Evolutionary conservation across 2,888 invertebrate genomes (phyloP), one percentile per base, ranked within the genome.

Genomic region (Pomacea canaliculata): DNA sequence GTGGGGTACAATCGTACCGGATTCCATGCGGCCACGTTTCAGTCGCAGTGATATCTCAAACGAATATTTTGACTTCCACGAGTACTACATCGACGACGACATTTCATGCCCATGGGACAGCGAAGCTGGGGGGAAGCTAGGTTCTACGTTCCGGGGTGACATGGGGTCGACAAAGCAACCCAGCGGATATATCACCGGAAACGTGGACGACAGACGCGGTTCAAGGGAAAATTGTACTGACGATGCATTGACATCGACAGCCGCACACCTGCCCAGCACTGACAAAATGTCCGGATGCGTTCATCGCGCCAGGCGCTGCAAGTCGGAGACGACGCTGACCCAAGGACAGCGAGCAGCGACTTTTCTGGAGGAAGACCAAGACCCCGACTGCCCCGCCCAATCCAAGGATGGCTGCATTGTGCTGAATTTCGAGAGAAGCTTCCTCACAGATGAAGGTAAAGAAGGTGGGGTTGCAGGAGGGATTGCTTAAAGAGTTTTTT

Each of bases 1-100:
- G 10, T 63, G 63, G 63, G 63, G 63, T 12, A 23, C 27, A 8
- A 63, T 63, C 63, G 19, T 12, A 63, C 23, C 10, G 27, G 63
- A 63, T 27, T 63, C 63, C 19, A 10, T 63, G 19, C 63, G 12
- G 10, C 63, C 63, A 16, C 63, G 73, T 27, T 9, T 65, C 18
- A 27, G 68, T 12, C 62, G 69, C 23, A 74, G 60, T 18, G 74
- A 74, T 62, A 62, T 69, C 62, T 68, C 63, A 62, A 60, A 68
- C 48, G 67, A 74, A 59, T 77, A 81, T 12, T 81, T 77, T 76
- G 78, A 81, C 62, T 79, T 83, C 46, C 76, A 78, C 63, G 83
- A 83, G 66, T 83, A 81, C 71, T 83, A 81, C 73, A 81, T 82
- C 65, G 83, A 83, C 78, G 83, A 83, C 79, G 81, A 83, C n/a